Conservation (phyloP, 2,888 invertebrate species). For the Spialia ferax region DNA sequence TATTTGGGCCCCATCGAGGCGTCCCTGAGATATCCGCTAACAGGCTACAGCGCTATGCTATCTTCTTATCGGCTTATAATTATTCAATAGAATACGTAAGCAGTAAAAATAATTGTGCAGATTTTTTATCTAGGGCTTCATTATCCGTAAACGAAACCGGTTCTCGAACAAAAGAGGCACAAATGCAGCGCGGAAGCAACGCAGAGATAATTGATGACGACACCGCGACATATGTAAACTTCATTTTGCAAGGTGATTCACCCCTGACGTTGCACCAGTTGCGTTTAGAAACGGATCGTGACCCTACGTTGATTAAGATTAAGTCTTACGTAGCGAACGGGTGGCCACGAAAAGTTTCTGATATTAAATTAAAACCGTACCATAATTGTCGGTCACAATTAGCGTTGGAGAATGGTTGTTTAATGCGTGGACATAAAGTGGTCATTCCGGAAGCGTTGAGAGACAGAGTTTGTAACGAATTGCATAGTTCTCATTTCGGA, state of each 20-base stretch:
- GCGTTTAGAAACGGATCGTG: background rate
- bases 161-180: background rate
- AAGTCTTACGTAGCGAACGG: background rate
- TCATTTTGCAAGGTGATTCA: background rate
- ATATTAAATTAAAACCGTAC: background rate
- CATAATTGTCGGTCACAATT: background rate
- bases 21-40: background rate
- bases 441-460: background rate
- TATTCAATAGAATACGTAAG: background rate
- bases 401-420: background rate
- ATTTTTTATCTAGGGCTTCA: background rate
- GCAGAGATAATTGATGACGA: background rate
- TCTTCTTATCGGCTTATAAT: background rate
- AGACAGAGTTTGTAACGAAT: background rate
- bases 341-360: background rate
- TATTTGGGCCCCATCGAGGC: constrained; percentile 1
- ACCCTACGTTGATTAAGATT: background rate
- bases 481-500: background rate
- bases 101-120: background rate
- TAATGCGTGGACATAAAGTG: background rate
- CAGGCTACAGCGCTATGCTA: background rate
- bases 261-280: background rate
- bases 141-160: background rate
- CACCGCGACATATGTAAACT: background rate
- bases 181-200: too few species aligned